These are phyloP conservation scores for Calephelis perditalis DNA, from an alignment of 2,888 invertebrate species.

Conservation along the genomic window DNA sequence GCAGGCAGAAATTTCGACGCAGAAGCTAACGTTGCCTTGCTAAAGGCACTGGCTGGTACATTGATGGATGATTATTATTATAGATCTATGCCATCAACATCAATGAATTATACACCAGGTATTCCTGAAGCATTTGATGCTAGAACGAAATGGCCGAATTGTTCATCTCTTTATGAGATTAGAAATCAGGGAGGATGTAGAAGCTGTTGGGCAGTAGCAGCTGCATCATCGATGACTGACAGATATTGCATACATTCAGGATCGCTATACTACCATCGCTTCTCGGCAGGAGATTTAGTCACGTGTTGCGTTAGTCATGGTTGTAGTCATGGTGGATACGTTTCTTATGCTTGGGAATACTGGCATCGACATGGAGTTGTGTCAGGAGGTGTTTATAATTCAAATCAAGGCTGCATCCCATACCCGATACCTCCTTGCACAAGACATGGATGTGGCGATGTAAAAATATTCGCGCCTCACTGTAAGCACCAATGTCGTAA, in stretches of 20 bases:
- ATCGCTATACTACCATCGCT: constrained; percentile 76
- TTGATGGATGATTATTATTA: not conserved
- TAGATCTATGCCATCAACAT: not conserved
- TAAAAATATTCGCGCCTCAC: not conserved
- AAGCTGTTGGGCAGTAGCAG: constrained; percentile 91
- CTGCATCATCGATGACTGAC: constrained; percentile 89
- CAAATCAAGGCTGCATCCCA: not conserved
- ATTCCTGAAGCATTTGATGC: not conserved
- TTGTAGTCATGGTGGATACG: not conserved
- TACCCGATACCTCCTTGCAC: not conserved
- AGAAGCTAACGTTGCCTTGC: not conserved
- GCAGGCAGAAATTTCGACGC: not conserved
- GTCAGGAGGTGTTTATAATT: not conserved
- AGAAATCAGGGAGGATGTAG: constrained; percentile 90
- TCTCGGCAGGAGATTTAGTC: constrained; percentile 83
- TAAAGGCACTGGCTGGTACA: not conserved
- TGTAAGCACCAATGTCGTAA: not conserved
- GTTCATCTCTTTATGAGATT: constrained; percentile 84
- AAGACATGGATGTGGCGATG: not conserved
- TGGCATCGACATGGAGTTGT: constrained; percentile 4
- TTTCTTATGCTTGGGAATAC: constrained; percentile 10
- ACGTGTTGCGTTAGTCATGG: constrained; percentile 1
- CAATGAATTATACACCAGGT: not conserved
- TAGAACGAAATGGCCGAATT: constrained; percentile 51
- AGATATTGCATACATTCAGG: constrained; percentile 85